Base-by-base conservation (phyloP, 1,140 invertebrate species). In the Eueides isabella region DNA sequence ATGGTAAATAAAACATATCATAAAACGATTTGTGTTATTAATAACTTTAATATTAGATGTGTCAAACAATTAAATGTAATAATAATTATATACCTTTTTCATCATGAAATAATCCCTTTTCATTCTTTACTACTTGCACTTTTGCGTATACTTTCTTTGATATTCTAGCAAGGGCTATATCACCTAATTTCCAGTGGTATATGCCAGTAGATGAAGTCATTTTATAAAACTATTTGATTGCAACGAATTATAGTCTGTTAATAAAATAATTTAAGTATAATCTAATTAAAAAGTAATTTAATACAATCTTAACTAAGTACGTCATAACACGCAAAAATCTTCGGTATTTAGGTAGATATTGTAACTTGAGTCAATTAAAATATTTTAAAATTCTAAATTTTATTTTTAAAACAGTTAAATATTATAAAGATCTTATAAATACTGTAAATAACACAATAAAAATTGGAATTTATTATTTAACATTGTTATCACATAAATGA, bases 141-240 rank as follows among this genome's bases (percentile, higher is more conserved):
- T 85, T 88, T 0, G 86, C 83, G 61, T 89, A 92, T 70, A 86
- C 78, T 81, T 88, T 90, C 76, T 88, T 84, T 55, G 83, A 80
- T 41, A 91, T 74, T 76, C 84, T 82, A 19, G 88, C 91, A 1
- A 88, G 78, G 19, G 91, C 88, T 12, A 91, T 72, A 31, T 92
- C 91, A 9, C 91, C 91, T 35, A 91, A 72, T 77, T 86, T 91
- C 91, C 91, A 92, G 67, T 87, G 80, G 48, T 88, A 86, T 75
- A 91, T 84, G 5, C 70, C 70, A 19, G 70, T 65, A 23, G 26
- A 26, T 44, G 69, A 66, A 71, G n/a, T 61, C 72, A 74, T 74
- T 29, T n/a, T 26, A 26, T 68, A 55, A 28, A 33, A 62, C 3
- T 11, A 26, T 38, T 16, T n/a, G n/a, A n/a, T n/a, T n/a, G n/a